Base-by-base conservation (phyloP, 2,888 invertebrate species). In the Nemoura dubitans region DNA sequence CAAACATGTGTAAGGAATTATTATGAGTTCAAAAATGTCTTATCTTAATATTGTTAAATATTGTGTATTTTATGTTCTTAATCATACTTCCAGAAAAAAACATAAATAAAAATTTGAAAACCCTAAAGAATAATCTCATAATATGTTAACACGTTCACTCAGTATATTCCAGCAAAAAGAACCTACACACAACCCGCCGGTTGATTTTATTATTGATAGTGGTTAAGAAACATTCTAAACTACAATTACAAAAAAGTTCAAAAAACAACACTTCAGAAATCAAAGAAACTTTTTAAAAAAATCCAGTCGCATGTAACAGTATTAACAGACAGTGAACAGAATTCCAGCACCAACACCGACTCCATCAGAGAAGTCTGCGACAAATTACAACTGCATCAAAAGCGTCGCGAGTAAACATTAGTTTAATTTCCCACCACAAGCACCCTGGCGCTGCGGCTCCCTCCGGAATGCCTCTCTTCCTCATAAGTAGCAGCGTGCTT, bases 1-100 rank as follows among this genome's bases (percentile, higher is more conserved):
- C 59, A 59, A 21, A 21, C n/a, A 21, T 59, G 59, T 59, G 21
- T 59, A 21, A 21, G 59, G 21, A 59, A 59, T 6, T 28, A 29
- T 81, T 29, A 81, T 81, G 28, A 29, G 27, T 78, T 78, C 2
- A 78, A 78, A 78, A 6, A 78, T 78, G 78, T 78, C 28, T 78
- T 78, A 78, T 26, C 78, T 78, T 78, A 26, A 78, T 16, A 78
- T 27, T 78, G 28, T 78, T 28, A 26, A 78, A 25, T 78, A 28
- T 27, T 78, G 78, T 83, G 83, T 83, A 43, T 83, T 43, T 83
- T 83, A 83, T 83, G 83, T 83, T 83, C 83, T 43, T 83, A 83
- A 42, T 83, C 42, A 83, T 30, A 36, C 83, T 83, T 83, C n/a
- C 78, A n/a, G 28, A 78, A 27, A 78, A 27, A 78, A 78, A 36